Evolutionary conservation across 1,140 invertebrate species (phyloP), one percentile per base, ranked within the genome.

Genomic region (Habropoda laboriosa): DNA sequence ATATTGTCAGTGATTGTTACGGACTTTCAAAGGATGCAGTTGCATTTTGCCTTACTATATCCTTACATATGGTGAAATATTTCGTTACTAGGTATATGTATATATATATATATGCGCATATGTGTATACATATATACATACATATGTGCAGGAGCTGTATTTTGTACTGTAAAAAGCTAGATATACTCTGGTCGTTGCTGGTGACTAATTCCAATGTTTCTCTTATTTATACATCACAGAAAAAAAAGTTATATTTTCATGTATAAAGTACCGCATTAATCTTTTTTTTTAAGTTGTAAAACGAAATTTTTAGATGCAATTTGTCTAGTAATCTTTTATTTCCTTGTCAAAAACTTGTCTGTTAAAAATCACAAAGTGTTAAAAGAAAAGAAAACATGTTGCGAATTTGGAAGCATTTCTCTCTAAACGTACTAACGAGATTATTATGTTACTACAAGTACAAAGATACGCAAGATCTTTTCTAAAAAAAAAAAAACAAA

Each of bases 141-240:
- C 77, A 84, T 83, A 82, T 87, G 78, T 81, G 88, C 90, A 89
- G 91, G 88, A 92, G 90, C 87, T 92, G 90, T 92, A 92, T 91
- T 93, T 93, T 92, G 90, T 91, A 93, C 89, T 92, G 90, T 92
- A 92, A 92, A 93, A 92, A 92, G 90, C 85, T 93, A 92, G 91
- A 83, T 91, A 91, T 92, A 92, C 91, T 92, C 86, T 92, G 90
- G 92, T 93, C 92, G 92, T 92, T 93, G 92, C 92, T 92, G 92
- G 92, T 91, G 88, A 91, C 73, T 90, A 89, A 90, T 91, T 89
- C 86, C 86, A 80, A 88, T 89, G 72, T 81, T 84, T 84, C 63
- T 84, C 78, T 88, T 75, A 78, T 87, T 87, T 87, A 78, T 88
- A 81, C 78, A 72, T 76, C 67, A 66, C 79, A 86, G 3, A 49